Evolutionary conservation across 2,113 vertebrate genomes (phyloP), one percentile per base, ranked within the genome.

Genomic region (Passer montanus): DNA sequence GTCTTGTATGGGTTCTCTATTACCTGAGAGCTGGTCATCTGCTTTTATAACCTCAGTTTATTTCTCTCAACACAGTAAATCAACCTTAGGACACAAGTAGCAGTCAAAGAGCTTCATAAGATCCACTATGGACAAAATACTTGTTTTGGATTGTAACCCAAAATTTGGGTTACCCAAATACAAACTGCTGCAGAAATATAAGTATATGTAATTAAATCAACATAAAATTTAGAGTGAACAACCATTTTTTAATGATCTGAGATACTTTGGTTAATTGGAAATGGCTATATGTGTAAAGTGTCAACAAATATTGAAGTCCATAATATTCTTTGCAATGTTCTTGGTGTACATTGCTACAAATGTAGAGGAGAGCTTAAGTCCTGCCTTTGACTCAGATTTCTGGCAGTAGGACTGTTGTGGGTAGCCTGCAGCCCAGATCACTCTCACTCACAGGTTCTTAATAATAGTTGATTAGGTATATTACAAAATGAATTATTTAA

Each of bases 21-120:
- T 58, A 16, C 7, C 28, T 66, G 7, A 75, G 46, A 50, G 20
- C 30, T 53, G 31, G n/a, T 41, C 37, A 70, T 22, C 15, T 91
- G 23, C 47, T 63, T 87, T 74, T 62, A 56, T 46, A 84, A 27
- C n/a, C 22, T 62, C 31, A 41, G 15, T 66, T 47, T 66, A 62
- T 70, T 67, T 87, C 28, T 78, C 28, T 58, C 62, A 69, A 91
- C n/a, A 60, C 30, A 80, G 53, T 68, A 72, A 83, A 44, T 86
- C 47, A 90, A 18, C 41, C 83, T 20, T 41, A 84, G 59, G 58
- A 60, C 28, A 44, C 8, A 66, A 66, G n/a, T 15, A 47, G 31
- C 39, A 20, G 31, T 11, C n/a, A 76, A 24, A 77, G 30, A 84
- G 10, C 31, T 60, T 84, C 2, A 0, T 55, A 62, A 70, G 30